Percentiles rank a stretch among this genome's conserved stretches.
These are phyloP conservation scores for Drosophila tristis DNA, from an alignment of 1,140 invertebrate species.

Conservation along the genomic window DNA sequence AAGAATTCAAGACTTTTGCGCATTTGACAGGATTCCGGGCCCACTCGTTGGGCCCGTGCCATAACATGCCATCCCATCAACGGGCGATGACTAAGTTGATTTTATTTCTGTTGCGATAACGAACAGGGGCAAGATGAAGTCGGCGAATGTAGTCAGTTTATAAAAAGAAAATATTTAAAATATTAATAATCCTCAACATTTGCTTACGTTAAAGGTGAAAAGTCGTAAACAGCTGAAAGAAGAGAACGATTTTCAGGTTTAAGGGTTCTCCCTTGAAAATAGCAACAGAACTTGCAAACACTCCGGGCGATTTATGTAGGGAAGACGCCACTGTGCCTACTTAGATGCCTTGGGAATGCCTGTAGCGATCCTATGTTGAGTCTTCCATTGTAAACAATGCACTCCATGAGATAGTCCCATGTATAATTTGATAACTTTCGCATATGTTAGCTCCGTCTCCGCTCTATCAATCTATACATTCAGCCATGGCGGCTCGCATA, in stretches of 20 bases:
- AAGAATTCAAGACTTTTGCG: constrained; percentile 57
- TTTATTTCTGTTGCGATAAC: constrained; percentile 27
- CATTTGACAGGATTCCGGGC: constrained; percentile 49
- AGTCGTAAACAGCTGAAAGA: too few species aligned
- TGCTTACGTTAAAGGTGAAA: not conserved
- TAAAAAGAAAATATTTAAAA: too few species aligned
- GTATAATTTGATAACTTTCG: constrained; percentile 21
- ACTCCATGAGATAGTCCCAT: not conserved
- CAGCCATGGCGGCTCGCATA: constrained; percentile 11
- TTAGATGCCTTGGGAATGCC: too few species aligned
- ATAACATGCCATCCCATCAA: constrained; percentile 3
- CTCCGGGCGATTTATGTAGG: too few species aligned
- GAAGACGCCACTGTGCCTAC: too few species aligned
- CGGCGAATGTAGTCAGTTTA: too few species aligned
- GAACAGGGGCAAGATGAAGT: too few species aligned
- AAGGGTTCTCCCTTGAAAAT: too few species aligned
- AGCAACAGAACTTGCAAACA: too few species aligned
- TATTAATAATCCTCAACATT: not conserved
- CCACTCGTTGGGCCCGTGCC: not conserved
- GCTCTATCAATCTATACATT: constrained; percentile 44
- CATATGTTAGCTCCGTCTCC: constrained; percentile 25
- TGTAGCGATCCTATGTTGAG: too few species aligned
- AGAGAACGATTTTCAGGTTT: too few species aligned
- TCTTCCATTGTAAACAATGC: too few species aligned
- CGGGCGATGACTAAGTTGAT: constrained; percentile 40